Evolutionary conservation across 2,797 vertebrate genomes (phyloP).

Genomic region (Pristis pectinata): DNA sequence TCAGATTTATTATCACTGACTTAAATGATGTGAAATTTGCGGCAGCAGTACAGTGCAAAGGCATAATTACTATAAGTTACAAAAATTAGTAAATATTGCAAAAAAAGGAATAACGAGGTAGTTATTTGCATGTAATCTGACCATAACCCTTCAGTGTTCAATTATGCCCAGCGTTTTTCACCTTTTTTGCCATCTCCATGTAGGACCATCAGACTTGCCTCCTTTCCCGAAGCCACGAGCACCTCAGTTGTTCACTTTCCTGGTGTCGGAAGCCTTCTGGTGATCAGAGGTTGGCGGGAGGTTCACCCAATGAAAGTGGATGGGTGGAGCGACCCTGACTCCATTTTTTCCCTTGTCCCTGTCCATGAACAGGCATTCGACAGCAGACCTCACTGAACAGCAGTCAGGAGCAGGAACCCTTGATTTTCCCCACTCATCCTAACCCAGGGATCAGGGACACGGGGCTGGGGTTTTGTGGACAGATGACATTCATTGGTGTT

Average conservation of each 20-base stretch:
- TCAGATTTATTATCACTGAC: too few species aligned
- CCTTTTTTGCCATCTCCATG: background rate
- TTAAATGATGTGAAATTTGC: too few species aligned
- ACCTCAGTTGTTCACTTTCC: background rate
- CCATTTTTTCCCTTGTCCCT: background rate
- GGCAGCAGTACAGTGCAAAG: too few species aligned
- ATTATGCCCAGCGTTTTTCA: background rate
- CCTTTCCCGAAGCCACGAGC: background rate
- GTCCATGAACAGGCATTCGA: background rate
- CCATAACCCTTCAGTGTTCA: background rate
- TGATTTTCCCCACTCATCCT: background rate
- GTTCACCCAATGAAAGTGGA: background rate
- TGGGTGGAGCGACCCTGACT: background rate
- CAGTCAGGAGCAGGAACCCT: background rate
- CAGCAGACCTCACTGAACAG: background rate
- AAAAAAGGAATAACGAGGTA: too few species aligned
- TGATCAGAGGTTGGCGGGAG: background rate
- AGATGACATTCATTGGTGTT: background rate
- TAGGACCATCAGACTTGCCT: too few species aligned
- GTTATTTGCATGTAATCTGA: background rate
- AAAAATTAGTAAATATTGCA: too few species aligned
- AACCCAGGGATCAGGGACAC: background rate
- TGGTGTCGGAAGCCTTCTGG: background rate
- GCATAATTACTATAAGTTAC: too few species aligned
- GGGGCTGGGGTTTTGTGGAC: background rate